Evolutionary conservation across 1,140 invertebrate genomes (phyloP).

Genomic region (Yoshiicerus persimilis): DNA sequence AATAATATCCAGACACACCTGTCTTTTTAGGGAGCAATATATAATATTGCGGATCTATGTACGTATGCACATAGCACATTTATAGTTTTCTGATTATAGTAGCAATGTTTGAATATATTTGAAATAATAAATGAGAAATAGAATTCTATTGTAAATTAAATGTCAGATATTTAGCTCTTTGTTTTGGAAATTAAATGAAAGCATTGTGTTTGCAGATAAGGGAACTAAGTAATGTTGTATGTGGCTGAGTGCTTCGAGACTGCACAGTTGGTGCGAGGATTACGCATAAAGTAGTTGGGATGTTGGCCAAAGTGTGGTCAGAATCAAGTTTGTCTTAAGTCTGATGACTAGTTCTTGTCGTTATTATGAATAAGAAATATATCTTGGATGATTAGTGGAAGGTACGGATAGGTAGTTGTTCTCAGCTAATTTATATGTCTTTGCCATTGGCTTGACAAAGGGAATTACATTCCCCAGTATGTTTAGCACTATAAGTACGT

Average conservation of each 20-base stretch:
- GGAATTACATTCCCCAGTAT: neutral
- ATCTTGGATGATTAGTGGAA: neutral
- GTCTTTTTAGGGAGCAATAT: neutral
- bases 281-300: neutral
- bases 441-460: neutral
- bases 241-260: neutral
- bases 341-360: neutral
- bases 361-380: neutral
- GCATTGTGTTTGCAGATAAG: neutral
- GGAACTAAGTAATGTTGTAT: neutral
- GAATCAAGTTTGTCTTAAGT: neutral
- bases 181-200: neutral
- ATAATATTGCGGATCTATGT: neutral
- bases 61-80: too few species aligned
- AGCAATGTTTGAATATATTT: too few species aligned
- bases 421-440: neutral
- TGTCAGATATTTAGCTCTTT: neutral
- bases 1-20: too few species aligned
- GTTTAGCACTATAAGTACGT: neutral
- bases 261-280: neutral
- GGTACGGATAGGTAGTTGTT: neutral
- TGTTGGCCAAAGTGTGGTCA: neutral
- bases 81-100: too few species aligned
- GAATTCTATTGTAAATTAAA: neutral
- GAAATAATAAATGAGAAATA: neutral